A percentile compares a stretch with the other conserved stretches of the same genome.
Conservation (phyloP, 2,113 vertebrate species). For the Empidonax alnorum region DNA sequence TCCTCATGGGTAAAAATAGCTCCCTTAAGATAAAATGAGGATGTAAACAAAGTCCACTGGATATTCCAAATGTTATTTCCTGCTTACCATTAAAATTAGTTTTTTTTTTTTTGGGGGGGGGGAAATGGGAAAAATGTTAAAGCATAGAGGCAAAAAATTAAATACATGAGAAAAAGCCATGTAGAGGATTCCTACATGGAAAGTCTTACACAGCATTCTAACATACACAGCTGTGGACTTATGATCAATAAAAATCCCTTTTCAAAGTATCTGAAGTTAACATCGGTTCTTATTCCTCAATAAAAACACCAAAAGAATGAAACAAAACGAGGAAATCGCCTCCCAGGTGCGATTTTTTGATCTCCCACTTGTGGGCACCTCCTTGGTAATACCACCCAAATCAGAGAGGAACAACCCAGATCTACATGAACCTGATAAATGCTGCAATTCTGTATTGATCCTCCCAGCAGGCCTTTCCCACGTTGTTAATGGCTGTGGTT, state of each 20-base stretch:
- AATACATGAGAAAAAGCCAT: not conserved
- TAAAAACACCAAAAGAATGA: not conserved
- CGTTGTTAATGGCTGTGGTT: not conserved
- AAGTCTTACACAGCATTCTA: not conserved
- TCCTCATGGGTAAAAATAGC: not conserved
- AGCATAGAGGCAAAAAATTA: not conserved
- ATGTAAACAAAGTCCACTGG: not conserved
- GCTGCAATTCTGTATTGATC: constrained; percentile 49
- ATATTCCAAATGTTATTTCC: not conserved
- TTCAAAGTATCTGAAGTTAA: constrained; percentile 44
- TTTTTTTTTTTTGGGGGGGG: not conserved
- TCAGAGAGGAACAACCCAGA: constrained; percentile 20
- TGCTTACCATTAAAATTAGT: not conserved
- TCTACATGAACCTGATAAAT: constrained; percentile 54
- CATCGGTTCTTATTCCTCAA: constrained; percentile 11
- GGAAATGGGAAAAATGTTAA: not conserved
- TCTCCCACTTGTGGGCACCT: not conserved
- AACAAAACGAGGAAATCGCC: constrained; percentile 12
- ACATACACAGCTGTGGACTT: not conserved
- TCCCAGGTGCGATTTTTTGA: constrained; percentile 32
- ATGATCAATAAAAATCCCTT: constrained; percentile 48
- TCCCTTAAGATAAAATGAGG: not conserved
- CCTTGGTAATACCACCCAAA: not conserved
- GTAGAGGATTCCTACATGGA: not conserved
- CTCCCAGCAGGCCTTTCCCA: constrained; percentile 17